Evolutionary conservation across 2,888 invertebrate genomes (phyloP), one percentile per base, ranked within the genome.

Genomic region (Celastrina argiolus): DNA sequence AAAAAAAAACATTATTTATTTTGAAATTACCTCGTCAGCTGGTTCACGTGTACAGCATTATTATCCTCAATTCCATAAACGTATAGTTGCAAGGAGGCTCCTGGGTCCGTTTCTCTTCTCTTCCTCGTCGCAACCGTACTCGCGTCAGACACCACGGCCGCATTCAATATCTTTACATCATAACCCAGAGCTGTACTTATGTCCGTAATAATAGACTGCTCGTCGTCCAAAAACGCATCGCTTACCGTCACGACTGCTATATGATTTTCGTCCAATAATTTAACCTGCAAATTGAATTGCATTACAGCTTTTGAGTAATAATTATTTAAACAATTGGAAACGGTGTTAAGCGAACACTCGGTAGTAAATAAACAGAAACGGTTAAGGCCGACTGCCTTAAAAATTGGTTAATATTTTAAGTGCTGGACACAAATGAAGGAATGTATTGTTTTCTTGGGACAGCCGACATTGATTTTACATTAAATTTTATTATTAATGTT

Each of bases 231-330:
- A 72, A 90, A 85, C 64, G 83, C 82, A 71, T 87, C 76, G 74
- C 75, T 76, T 26, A 92, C 72, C 18, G 85, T 87, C 16, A 92
- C 70, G 6, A 92, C 85, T 2, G 83, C 84, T 69, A 92, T 87
- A 69, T 91, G 82, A 67, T 79, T 77, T 45, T 78, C 72, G 63
- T 86, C 78, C 70, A 92, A 74, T 39, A 90, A 74, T 77, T 85
- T 88, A 34, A 92, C 87, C 92, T 92, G 76, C 67, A 86, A 87
- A 74, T 34, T 61, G 22, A 61, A 61, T 34, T 22, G 34, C 18
- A 18, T 45, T n/a, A 14, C n/a, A 51, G 18, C 31, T 22, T 64
- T 28, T 51, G 34, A 14, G 45, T n/a, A 45, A 42, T 45, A 31
- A 34, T 45, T 61, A 14, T 39, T 61, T 61, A 18, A 18, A 61